A percentile compares a stretch with the other conserved stretches of the same genome.
Conservation (phyloP, 2,888 invertebrate species). For the Punctoribates punctum region DNA sequence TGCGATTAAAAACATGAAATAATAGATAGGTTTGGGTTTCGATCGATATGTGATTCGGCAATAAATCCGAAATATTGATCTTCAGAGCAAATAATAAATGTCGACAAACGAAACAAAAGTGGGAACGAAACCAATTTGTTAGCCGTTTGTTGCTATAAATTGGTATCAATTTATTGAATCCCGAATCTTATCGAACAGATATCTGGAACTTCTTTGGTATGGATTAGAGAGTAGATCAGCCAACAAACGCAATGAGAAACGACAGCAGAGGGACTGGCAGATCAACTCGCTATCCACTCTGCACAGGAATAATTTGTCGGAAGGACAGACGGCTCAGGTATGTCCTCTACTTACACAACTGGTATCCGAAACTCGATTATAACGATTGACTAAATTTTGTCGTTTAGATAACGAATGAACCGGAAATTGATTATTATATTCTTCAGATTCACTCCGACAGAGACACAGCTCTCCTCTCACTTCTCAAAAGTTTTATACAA, state of each 20-base stretch:
- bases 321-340: not conserved
- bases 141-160: not conserved
- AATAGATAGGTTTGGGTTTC: not conserved
- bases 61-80: slow-evolving; percentile 20
- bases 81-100: slow-evolving; percentile 1
- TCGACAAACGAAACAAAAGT: not conserved
- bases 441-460: slow-evolving; percentile 51
- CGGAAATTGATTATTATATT: slow-evolving; percentile 49
- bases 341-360: not conserved
- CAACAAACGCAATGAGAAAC: slow-evolving; percentile 35
- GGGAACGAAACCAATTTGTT: slow-evolving; percentile 12
- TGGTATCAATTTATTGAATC: slow-evolving; percentile 14
- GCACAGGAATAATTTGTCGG: slow-evolving; percentile 37
- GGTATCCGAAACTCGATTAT: not conserved
- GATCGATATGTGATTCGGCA: not conserved
- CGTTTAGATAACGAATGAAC: slow-evolving; percentile 14
- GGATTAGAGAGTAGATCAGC: slow-evolving; percentile 43
- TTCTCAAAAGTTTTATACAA: slow-evolving; percentile 52
- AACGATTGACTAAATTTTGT: not conserved
- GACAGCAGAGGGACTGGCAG: slow-evolving; percentile 21
- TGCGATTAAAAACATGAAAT: not conserved
- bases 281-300: slow-evolving; percentile 41
- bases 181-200: slow-evolving; percentile 45
- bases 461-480: slow-evolving; percentile 51
- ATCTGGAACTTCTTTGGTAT: slow-evolving; percentile 49